A percentile compares a stretch with the other conserved stretches of the same genome.
phyloP scores from a whole-genome alignment of 2,797 vertebrate genomes.

The Sphenopsis melanotis region DNA sequence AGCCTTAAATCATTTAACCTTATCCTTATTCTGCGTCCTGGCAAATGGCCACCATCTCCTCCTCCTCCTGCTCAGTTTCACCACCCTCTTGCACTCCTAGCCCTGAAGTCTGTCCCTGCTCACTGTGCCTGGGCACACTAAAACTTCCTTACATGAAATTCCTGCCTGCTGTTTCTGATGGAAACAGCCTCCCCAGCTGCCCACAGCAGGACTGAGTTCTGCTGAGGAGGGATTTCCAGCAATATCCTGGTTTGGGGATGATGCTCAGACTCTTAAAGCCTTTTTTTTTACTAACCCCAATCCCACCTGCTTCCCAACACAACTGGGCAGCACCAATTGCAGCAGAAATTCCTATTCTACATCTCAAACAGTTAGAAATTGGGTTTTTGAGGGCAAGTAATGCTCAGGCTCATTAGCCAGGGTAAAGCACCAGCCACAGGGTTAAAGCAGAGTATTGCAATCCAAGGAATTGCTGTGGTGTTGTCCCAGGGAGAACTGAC shows the following conservation, averaged over 20 bases:
- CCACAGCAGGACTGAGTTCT: background rate
- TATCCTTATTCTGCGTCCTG: background rate
- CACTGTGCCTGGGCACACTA: background rate
- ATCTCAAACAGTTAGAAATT: background rate
- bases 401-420: background rate
- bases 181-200: background rate
- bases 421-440: background rate
- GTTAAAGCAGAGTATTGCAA: background rate
- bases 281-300: background rate
- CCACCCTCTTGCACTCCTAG: background rate
- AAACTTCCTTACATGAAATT: rapidly evolving
- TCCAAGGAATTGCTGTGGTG: background rate
- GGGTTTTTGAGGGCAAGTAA: background rate
- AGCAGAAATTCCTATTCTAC: background rate
- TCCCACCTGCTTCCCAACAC: background rate
- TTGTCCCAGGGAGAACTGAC: background rate
- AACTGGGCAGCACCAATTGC: background rate
- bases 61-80: background rate
- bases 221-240: background rate
- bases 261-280: background rate
- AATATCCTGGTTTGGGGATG: background rate
- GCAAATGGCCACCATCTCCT: background rate
- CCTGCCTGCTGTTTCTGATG: background rate
- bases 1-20: background rate
- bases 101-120: background rate